A percentile compares a stretch with the other conserved stretches of the same genome.
Conservation (phyloP, 2,888 invertebrate genomes). For the Meganola albula region DNA sequence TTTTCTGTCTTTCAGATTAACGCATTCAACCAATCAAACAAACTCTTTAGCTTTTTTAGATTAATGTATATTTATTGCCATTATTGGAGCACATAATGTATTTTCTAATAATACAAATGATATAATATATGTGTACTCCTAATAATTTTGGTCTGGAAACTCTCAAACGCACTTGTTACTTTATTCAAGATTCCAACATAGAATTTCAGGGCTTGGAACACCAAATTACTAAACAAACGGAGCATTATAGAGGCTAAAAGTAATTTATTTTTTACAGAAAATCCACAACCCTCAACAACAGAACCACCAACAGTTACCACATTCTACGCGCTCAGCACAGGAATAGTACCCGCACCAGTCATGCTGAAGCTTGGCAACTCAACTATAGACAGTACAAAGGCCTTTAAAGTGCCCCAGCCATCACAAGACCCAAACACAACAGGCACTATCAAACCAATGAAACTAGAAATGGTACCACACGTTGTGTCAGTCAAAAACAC, state of each 20-base stretch:
- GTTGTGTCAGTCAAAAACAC: conserved; percentile 61
- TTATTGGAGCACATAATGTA: too few relatives aligned
- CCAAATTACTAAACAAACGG: too few relatives aligned
- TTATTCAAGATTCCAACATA: too few relatives aligned
- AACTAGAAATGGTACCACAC: conserved; percentile 53
- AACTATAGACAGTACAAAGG: conserved; percentile 70
- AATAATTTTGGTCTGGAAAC: too few relatives aligned
- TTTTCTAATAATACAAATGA: too few relatives aligned
- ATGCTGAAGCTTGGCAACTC: conserved; percentile 71
- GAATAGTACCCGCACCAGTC: conserved; percentile 58
- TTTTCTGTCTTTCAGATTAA: too few relatives aligned
- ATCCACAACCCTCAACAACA: conserved; percentile 41
- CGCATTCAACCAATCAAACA: too few relatives aligned
- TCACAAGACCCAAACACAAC: conserved; percentile 30
- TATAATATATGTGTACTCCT: too few relatives aligned
- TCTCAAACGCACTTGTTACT: too few relatives aligned
- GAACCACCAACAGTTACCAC: conserved; percentile 61
- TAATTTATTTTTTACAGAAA: conserved; percentile 37
- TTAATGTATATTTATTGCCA: too few relatives aligned
- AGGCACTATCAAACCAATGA: conserved; percentile 18
- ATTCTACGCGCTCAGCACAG: conserved; percentile 64
- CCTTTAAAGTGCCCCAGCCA: conserved; percentile 68
- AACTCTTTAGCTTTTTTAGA: too few relatives aligned
- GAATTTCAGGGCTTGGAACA: too few relatives aligned
- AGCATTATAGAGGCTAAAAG: neutral